These are phyloP conservation scores for Diuraphis noxia DNA, from an alignment of 1,140 invertebrate species.

Conservation along the genomic window DNA sequence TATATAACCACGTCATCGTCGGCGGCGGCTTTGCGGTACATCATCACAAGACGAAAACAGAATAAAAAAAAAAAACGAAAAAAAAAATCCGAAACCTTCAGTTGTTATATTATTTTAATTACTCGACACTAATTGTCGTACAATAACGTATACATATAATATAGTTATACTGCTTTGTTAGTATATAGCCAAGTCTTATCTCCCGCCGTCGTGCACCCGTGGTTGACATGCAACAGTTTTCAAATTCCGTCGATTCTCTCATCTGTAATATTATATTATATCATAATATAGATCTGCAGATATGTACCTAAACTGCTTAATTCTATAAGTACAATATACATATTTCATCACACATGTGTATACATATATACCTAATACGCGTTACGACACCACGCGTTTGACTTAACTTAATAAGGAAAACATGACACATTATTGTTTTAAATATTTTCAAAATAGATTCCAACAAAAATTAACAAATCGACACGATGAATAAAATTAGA, in stretches of 20 bases:
- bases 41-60: background rate
- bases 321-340: no score
- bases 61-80: background rate
- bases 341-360: no score
- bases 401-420: no score
- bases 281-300: background rate
- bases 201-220: background rate
- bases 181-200: background rate
- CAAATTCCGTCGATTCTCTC: background rate
- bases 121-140: background rate
- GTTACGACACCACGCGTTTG: background rate
- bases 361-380: background rate
- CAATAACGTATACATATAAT: background rate
- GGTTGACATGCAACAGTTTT: background rate
- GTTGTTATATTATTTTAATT: background rate
- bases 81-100: background rate
- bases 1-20: background rate
- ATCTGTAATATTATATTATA: background rate
- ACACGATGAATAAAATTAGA: background rate
- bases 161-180: background rate
- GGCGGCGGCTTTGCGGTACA: background rate
- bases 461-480: no score
- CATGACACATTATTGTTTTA: background rate
- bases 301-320: background rate
- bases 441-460: background rate